A percentile compares a stretch with the other conserved stretches of the same genome.
Conservation (phyloP, 2,888 invertebrate species). For the Chaitophorus viminalis region DNA sequence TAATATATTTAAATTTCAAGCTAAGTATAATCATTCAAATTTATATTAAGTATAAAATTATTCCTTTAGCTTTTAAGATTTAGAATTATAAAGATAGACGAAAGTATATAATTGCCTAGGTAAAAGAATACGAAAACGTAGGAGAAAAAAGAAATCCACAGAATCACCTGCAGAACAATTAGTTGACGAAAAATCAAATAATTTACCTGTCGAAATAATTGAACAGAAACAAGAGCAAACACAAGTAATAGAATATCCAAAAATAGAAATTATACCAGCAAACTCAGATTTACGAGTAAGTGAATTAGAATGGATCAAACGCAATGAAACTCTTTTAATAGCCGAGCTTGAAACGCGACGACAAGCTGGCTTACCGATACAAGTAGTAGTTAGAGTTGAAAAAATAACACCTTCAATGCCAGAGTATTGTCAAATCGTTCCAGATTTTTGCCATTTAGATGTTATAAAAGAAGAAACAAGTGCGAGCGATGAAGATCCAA, state of each 20-base stretch:
- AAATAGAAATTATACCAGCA: conserved; percentile 43
- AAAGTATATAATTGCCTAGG: conserved; percentile 36
- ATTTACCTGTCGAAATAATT: conserved; percentile 8
- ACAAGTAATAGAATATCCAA: background rate
- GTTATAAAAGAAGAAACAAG: conserved; percentile 65
- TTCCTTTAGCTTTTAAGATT: background rate
- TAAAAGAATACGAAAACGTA: conserved; percentile 60
- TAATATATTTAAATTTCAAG: background rate
- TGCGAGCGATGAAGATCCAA: conserved; percentile 65
- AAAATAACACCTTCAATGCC: conserved; percentile 32
- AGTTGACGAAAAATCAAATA: background rate
- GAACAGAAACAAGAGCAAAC: background rate
- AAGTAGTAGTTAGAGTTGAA: conserved; percentile 46
- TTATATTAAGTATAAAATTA: background rate
- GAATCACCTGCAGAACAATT: background rate
- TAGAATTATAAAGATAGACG: background rate
- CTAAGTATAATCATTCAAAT: background rate
- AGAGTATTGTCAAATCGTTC: conserved; percentile 62
- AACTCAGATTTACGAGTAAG: conserved; percentile 18
- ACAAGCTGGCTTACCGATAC: conserved; percentile 48
- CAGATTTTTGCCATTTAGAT: conserved; percentile 64
- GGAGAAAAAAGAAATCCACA: conserved; percentile 52
- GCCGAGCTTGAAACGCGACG: conserved; percentile 42
- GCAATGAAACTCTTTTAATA: conserved; percentile 50
- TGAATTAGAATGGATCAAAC: conserved; percentile 52